Conservation (phyloP, 2,888 invertebrate species). For the Mellilla xanthometata region DNA sequence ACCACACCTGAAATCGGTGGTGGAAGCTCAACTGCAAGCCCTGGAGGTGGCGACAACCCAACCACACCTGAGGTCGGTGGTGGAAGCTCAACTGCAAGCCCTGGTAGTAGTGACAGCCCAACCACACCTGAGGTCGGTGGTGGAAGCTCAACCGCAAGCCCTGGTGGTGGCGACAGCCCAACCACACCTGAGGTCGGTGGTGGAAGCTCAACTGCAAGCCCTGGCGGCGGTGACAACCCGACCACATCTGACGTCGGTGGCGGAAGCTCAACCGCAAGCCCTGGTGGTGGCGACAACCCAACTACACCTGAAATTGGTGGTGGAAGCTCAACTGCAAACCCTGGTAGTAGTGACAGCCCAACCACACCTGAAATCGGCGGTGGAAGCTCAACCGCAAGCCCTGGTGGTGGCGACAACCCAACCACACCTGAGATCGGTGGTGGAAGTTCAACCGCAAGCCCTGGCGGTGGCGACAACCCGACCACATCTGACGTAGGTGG, state of each 20-base stretch:
- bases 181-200: neutral
- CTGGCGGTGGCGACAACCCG: constrained; percentile 6
- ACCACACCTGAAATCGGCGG: constrained; percentile 1
- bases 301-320: neutral
- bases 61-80: neutral
- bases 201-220: neutral
- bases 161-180: neutral
- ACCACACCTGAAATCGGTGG: constrained; percentile 1
- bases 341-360: constrained; percentile 2
- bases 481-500: constrained; percentile 8
- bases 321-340: constrained; percentile 5
- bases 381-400: constrained; percentile 9
- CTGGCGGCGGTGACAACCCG: constrained; percentile 1
- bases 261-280: constrained; percentile 4
- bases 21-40: constrained; percentile 5
- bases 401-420: constrained; percentile 11
- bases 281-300: constrained; percentile 2
- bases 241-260: constrained; percentile 1
- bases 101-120: constrained; percentile 1
- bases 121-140: too few species aligned
- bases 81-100: constrained; percentile 6
- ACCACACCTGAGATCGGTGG: constrained; percentile 1
- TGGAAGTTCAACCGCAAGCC: neutral
- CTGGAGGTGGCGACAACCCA: constrained; percentile 1
- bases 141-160: constrained; percentile 4